Evolutionary conservation across 2,888 invertebrate species (phyloP).

Genomic region (Pseudoips prasinana): DNA sequence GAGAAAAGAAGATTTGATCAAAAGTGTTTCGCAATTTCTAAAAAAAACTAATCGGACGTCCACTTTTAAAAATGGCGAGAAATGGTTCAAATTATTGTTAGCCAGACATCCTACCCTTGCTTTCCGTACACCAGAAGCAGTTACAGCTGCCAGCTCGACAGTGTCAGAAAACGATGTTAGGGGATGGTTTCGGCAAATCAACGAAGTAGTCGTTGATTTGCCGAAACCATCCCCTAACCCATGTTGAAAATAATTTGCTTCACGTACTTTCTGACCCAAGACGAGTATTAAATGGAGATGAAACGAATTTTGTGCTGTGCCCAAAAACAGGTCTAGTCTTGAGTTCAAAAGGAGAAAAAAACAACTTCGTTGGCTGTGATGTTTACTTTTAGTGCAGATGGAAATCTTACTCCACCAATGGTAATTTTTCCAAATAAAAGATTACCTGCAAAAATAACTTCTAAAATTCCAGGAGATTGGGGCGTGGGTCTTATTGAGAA

Average conservation of each 20-base stretch:
- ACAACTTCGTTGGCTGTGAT: constrained; percentile 46
- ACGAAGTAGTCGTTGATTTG: no score
- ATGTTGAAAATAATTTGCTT: constrained; percentile 8
- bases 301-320: constrained; percentile 29
- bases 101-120: constrained; percentile 26
- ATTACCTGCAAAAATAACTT: constrained; percentile 39
- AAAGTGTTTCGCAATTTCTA: not conserved
- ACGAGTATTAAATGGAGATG: constrained; percentile 30
- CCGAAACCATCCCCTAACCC: no score
- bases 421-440: constrained; percentile 44
- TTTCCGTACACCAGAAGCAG: constrained; percentile 34
- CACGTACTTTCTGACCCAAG: constrained; percentile 9
- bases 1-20: constrained; percentile 23
- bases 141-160: constrained; percentile 40
- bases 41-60: not conserved
- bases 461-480: constrained; percentile 45
- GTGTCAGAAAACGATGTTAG: constrained; percentile 37
- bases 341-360: constrained; percentile 26
- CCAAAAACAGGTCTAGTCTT: constrained; percentile 30
- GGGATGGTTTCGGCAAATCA: constrained; percentile 31
- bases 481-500: constrained; percentile 47
- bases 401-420: constrained; percentile 40
- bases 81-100: constrained; percentile 28
- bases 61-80: constrained; percentile 18
- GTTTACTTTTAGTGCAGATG: constrained; percentile 51